These are phyloP conservation scores for Procambarus clarkii DNA, from an alignment of 1,140 invertebrate species.

Conservation along the genomic window DNA sequence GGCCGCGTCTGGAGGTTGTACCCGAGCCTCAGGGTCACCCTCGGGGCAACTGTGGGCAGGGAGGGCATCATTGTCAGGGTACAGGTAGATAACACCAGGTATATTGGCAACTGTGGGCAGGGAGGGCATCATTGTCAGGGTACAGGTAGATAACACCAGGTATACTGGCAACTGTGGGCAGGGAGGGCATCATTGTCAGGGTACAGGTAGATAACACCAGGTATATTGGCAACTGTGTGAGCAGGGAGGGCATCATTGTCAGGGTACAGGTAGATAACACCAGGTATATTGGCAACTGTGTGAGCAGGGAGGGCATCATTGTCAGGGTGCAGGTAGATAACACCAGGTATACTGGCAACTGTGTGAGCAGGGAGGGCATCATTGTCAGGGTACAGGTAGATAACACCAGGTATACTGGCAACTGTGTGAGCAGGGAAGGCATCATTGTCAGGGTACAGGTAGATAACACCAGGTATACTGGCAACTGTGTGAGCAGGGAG, in stretches of 20 bases:
- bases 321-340: background rate
- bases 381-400: background rate
- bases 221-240: background rate
- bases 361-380: background rate
- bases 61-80: background rate
- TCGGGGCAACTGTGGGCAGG: slow-evolving; percentile 24
- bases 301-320: background rate
- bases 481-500: slow-evolving; percentile 18
- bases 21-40: slow-evolving; percentile 27
- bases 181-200: background rate
- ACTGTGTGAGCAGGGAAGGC: background rate
- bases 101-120: too few species aligned
- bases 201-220: background rate
- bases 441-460: background rate
- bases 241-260: background rate
- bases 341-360: background rate
- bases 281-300: background rate
- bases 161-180: background rate
- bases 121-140: too few species aligned
- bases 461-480: background rate
- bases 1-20: slow-evolving; percentile 30
- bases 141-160: background rate
- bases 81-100: background rate
- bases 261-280: background rate
- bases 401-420: background rate